Evolutionary conservation across 2,797 vertebrate species (phyloP), one percentile per base, ranked within the genome.

Genomic region (Characodon lateralis): DNA sequence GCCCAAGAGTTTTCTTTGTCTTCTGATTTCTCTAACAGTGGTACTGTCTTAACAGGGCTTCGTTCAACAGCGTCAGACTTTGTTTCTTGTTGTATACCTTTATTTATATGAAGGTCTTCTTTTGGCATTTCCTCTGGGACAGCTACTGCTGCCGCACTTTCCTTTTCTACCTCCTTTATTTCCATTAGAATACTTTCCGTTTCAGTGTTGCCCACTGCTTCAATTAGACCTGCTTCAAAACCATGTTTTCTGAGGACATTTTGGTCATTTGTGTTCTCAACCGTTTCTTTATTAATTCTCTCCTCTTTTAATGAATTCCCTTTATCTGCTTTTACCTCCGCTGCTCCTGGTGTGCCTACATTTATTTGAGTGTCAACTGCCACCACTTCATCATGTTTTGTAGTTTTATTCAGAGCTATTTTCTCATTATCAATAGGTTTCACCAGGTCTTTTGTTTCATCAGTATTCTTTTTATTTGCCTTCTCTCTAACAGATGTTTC

Each of bases 281-380:
- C 35, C 69, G 68, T 73, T 70, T 74, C 75, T 63, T 87, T 55
- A 58, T 75, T 18, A 72, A n/a, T 22, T 76, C n/a, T 31, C 8
- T 82, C 81, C 58, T 78, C 63, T 78, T 86, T 74, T 63, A 70
- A 77, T 56, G 55, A 39, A 61, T 83, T 74, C 39, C 56, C 65
- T 73, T 79, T 12, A 0, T 84, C 85, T 69, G 77, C 53, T 83
- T 88, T 88, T 56, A 83, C 68, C 69, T 86, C 80, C 72, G 18
- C 31, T 65, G 16, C 9, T 51, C 6, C 51, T 26, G 74, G 78
- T 76, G 66, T 68, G 35, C 48, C 61, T 79, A 41, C 74, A 71
- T 79, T 74, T 79, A 41, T 72, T 84, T 84, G 73, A 1, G 74
- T 48, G 59, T 87, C 78, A 31, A 71, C 39, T 76, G 81, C 72